These are phyloP conservation scores for Oryzias javanicus DNA, from an alignment of 2,113 vertebrate species.

Conservation along the genomic window DNA sequence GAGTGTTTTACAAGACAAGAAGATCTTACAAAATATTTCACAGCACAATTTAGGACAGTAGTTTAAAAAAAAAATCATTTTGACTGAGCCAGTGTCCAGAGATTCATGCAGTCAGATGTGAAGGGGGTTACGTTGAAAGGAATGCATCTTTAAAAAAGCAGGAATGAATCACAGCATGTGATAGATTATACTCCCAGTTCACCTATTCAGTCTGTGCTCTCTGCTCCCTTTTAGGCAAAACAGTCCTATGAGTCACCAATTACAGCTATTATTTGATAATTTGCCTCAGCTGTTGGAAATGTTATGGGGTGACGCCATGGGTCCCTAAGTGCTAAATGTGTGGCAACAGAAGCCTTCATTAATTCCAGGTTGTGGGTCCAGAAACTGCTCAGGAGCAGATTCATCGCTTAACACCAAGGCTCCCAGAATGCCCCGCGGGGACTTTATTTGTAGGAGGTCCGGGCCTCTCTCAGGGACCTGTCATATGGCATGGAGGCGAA, in stretches of 20 bases:
- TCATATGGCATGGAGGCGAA: conserved; percentile 96
- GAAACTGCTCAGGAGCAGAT: conserved; percentile 15
- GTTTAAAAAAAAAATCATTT: conserved; percentile 13
- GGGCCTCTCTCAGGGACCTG: conserved; percentile 91
- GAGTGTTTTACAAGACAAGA: conserved; percentile 55
- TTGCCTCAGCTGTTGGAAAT: conserved; percentile 1
- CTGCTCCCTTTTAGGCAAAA: background rate
- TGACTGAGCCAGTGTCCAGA: conserved; percentile 4
- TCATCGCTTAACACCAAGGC: background rate
- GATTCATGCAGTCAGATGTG: conserved; percentile 7
- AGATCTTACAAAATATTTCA: conserved; percentile 49
- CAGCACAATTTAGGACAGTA: conserved; percentile 2
- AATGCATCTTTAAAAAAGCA: conserved; percentile 5
- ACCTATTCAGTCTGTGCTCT: conserved; percentile 8
- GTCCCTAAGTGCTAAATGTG: background rate
- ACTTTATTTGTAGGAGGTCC: conserved; percentile 86
- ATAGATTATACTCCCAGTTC: conserved; percentile 26
- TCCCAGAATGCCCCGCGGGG: background rate
- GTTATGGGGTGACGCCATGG: background rate
- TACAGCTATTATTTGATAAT: conserved; percentile 20
- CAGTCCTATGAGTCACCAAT: conserved; percentile 17
- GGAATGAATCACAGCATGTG: conserved; percentile 4
- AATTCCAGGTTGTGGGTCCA: conserved; percentile 9
- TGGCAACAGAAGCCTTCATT: conserved; percentile 7
- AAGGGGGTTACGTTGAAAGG: conserved; percentile 3